Conservation (phyloP, 2,113 vertebrate species). For the Oreochromis spilurus region DNA sequence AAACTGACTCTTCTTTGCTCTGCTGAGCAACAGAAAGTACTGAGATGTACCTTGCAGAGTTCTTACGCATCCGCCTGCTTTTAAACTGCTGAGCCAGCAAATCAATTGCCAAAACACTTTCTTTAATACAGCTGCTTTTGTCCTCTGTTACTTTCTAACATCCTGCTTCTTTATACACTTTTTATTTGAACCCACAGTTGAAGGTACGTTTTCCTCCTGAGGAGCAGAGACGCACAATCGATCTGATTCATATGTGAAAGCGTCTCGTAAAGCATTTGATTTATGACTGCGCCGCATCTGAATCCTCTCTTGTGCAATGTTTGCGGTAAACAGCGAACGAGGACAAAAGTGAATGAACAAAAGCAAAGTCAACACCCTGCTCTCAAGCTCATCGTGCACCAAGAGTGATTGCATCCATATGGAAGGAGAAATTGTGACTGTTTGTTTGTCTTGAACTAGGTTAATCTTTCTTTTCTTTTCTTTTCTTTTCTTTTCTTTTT, state of each 20-base stretch:
- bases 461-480: background rate
- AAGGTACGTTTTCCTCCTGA: background rate
- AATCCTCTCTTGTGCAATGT: background rate
- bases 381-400: background rate
- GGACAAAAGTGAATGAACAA: background rate
- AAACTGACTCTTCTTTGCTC: background rate
- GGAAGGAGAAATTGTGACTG: background rate
- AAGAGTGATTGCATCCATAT: constrained; percentile 29
- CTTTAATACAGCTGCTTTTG: background rate
- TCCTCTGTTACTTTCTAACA: background rate
- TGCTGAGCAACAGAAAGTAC: background rate
- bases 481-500: background rate
- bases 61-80: background rate
- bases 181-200: background rate
- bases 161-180: background rate
- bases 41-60: background rate
- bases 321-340: background rate
- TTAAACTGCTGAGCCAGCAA: background rate
- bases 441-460: background rate
- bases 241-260: background rate
- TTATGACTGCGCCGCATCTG: background rate
- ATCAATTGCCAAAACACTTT: background rate
- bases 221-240: background rate
- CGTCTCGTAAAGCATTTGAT: background rate
- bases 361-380: constrained; percentile 17